phyloP scores from a whole-genome alignment of 30 jellyfish, hydroid and myxozoan species.

The Hydractinia symbiolongicarpus region DNA sequence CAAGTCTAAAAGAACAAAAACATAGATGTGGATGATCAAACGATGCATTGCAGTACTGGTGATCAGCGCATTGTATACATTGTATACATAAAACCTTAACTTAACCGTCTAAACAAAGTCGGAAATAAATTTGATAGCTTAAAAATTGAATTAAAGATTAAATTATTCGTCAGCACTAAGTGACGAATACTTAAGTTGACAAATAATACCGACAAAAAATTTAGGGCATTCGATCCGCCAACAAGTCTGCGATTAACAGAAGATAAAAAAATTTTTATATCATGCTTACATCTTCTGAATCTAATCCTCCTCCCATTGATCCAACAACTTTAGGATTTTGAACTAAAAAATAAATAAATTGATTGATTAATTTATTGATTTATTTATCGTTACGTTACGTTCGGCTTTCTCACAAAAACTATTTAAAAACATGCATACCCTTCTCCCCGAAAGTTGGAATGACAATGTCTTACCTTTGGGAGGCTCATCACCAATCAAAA shows the following conservation, averaged over 20 bases:
- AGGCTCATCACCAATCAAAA: constrained; percentile 9
- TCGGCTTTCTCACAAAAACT: not conserved
- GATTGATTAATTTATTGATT: not conserved
- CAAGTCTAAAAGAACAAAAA: too few relatives aligned
- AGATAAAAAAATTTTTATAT: not conserved
- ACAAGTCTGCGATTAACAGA: not conserved
- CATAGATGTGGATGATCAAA: too few relatives aligned
- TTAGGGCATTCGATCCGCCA: not conserved
- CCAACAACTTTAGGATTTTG: constrained; percentile 81
- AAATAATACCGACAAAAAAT: not conserved
- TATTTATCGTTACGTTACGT: not conserved
- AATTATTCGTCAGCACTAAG: too few relatives aligned
- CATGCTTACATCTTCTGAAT: constrained; percentile 67
- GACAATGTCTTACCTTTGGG: too few relatives aligned
- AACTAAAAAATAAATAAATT: constrained; percentile 19
- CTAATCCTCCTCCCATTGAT: constrained; percentile 74
- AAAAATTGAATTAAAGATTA: too few relatives aligned
- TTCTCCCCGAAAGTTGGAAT: not conserved
- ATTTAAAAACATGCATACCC: not conserved
- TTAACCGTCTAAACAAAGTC: too few relatives aligned
- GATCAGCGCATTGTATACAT: too few relatives aligned
- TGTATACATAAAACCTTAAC: too few relatives aligned
- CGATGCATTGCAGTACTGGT: too few relatives aligned
- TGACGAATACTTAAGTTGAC: too few relatives aligned
- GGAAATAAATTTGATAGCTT: too few relatives aligned